A percentile compares a stretch with the other conserved stretches of the same genome.
phyloP scores from a whole-genome alignment of 2,113 vertebrate species.

The Labeo catla region DNA sequence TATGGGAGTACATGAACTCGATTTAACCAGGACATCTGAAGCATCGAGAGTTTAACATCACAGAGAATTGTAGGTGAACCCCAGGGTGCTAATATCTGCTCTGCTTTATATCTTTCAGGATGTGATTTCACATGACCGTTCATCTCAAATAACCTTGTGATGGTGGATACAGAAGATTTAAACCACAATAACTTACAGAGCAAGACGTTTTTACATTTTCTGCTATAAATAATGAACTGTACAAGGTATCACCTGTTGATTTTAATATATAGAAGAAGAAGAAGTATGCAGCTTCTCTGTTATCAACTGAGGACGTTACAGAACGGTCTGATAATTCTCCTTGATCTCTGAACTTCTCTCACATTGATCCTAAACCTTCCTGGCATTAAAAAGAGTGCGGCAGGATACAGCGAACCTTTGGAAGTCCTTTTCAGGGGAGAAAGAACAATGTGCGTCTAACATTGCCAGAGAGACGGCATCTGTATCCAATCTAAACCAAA shows the following conservation, averaged over 20 bases:
- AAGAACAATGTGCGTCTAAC: conserved; percentile 69
- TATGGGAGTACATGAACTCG: conserved; percentile 31
- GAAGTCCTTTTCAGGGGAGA: conserved; percentile 58
- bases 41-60: not conserved
- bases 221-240: not conserved
- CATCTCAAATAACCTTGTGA: conserved; percentile 20
- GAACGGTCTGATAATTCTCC: not conserved
- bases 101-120: conserved; percentile 23
- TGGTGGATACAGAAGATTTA: conserved; percentile 11
- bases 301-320: conserved; percentile 18
- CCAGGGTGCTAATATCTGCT: conserved; percentile 8
- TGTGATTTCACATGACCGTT: not conserved
- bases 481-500: conserved; percentile 69
- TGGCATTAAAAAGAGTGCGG: conserved; percentile 57
- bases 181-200: not conserved
- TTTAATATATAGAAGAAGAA: conserved; percentile 10
- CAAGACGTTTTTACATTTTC: not conserved
- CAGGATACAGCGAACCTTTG: conserved; percentile 62
- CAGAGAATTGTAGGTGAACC: conserved; percentile 3
- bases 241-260: not conserved
- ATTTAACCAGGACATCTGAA: conserved; percentile 29
- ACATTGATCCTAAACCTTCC: conserved; percentile 50
- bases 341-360: conserved; percentile 46
- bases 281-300: not conserved
- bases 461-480: conserved; percentile 67